Conservation (phyloP, 2,888 invertebrate species). For the Spodoptera picta region DNA sequence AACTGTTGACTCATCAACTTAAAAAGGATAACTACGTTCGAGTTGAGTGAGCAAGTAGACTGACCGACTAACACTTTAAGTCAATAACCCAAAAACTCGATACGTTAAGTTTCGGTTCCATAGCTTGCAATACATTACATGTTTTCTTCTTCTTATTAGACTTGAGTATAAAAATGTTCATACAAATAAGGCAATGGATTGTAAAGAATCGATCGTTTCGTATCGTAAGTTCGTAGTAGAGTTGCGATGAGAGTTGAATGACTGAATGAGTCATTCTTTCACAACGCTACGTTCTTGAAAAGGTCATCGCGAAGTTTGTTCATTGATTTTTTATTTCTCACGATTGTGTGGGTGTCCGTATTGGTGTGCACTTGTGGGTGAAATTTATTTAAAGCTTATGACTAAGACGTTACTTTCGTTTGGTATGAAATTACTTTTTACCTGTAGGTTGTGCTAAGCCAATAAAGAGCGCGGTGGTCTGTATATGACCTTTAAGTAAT, state of each 20-base stretch:
- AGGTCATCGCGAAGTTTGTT: conserved; percentile 73
- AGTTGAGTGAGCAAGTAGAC: conserved; percentile 67
- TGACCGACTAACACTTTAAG: conserved; percentile 71
- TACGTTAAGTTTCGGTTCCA: neutral
- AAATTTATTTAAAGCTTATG: conserved; percentile 60
- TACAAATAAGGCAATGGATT: conserved; percentile 61
- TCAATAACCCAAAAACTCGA: conserved; percentile 16
- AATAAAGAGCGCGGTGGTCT: too few relatives aligned
- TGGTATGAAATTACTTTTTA: conserved; percentile 26
- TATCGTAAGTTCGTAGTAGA: conserved; percentile 33
- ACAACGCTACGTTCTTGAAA: conserved; percentile 78
- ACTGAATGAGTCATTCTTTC: conserved; percentile 80
- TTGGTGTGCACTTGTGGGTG: conserved; percentile 52
- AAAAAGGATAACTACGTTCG: conserved; percentile 74
- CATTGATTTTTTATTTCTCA: conserved; percentile 65
- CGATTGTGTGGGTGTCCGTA: conserved; percentile 51
- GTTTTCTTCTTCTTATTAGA: neutral
- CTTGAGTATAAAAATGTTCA: conserved; percentile 9
- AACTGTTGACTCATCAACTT: conserved; percentile 74
- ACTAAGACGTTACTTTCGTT: conserved; percentile 58
- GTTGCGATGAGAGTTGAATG: conserved; percentile 73
- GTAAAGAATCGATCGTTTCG: conserved; percentile 23
- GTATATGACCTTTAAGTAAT: too few relatives aligned
- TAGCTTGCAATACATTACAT: conserved; percentile 33
- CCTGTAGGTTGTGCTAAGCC: neutral